phyloP scores from a whole-genome alignment of 2,113 vertebrate species.

The Poeciliopsis retropinna region DNA sequence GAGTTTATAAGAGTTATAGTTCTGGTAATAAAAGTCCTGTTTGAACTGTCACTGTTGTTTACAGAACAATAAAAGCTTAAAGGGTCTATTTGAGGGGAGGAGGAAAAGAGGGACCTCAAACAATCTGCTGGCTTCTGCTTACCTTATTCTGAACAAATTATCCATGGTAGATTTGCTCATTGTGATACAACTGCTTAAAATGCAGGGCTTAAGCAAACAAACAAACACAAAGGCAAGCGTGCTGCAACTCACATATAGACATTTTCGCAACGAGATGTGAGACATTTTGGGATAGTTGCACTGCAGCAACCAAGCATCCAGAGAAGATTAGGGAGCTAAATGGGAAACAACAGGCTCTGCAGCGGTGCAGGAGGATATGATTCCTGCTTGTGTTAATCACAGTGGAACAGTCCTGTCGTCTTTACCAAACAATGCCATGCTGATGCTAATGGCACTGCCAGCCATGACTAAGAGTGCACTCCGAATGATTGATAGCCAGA shows the following conservation, averaged over 20 bases:
- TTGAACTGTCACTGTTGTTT: conserved; percentile 38
- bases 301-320: conserved; percentile 62
- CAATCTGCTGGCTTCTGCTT: conserved; percentile 56
- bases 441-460: conserved; percentile 82
- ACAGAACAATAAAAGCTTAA: conserved; percentile 49
- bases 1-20: conserved; percentile 24
- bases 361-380: conserved; percentile 68
- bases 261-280: conserved; percentile 55
- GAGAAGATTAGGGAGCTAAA: conserved; percentile 67
- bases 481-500: conserved; percentile 79
- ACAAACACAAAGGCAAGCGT: conserved; percentile 41
- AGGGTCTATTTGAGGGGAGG: conserved; percentile 16
- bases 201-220: conserved; percentile 58
- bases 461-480: conserved; percentile 70
- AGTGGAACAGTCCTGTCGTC: conserved; percentile 68
- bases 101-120: conserved; percentile 38
- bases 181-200: conserved; percentile 67
- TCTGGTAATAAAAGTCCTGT: conserved; percentile 29
- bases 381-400: conserved; percentile 79
- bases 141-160: conserved; percentile 71
- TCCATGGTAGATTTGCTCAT: conserved; percentile 70
- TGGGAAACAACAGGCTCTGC: conserved; percentile 67
- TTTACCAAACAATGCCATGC: conserved; percentile 75
- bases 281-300: conserved; percentile 63
- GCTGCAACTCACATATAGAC: conserved; percentile 45